Conservation (phyloP, 2,888 invertebrate species). For the Mactromeris polynyma region DNA sequence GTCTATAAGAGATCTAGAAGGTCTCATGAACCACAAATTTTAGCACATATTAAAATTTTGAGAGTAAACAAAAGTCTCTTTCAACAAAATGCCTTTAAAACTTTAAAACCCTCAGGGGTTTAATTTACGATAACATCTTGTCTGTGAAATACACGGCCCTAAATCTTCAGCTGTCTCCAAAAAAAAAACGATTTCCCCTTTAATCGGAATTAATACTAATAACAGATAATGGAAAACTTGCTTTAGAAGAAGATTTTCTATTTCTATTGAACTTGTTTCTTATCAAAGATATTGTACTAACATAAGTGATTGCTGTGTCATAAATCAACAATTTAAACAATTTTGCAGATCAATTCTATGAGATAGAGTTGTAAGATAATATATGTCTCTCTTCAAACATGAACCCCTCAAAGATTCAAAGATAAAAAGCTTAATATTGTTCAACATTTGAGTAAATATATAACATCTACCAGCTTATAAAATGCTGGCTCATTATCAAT, state of each 20-base stretch:
- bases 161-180: background rate
- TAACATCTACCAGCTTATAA: background rate
- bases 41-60: background rate
- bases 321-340: background rate
- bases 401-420: background rate
- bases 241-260: background rate
- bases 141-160: background rate
- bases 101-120: background rate
- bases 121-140: constrained; percentile 13
- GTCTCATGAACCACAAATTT: background rate
- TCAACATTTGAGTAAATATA: background rate
- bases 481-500: background rate
- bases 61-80: constrained; percentile 9
- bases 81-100: background rate
- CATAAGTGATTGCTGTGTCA: background rate
- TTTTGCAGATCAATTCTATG: background rate
- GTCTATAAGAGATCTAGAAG: background rate
- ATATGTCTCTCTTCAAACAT: background rate
- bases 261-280: background rate
- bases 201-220: constrained; percentile 5
- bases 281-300: background rate
- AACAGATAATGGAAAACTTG: background rate
- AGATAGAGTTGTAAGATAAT: background rate
- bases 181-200: background rate
- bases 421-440: constrained; percentile 1